Base-by-base conservation (phyloP, 2,113 vertebrate genomes). In the Dermatemys mawii region DNA sequence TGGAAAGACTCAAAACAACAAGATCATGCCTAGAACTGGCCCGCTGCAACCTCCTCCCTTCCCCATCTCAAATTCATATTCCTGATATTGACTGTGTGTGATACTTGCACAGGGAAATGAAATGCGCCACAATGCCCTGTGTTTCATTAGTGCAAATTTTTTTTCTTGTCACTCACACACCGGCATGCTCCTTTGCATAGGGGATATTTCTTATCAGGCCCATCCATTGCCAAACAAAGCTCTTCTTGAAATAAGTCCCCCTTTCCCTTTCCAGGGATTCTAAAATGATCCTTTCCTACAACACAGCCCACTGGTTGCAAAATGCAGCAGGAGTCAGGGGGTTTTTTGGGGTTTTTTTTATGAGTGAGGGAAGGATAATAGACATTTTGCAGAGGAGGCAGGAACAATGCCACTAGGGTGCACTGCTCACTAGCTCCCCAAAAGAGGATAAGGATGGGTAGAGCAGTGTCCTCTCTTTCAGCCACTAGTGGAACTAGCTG, bases 161-260 rank as follows among this genome's bases (percentile, higher is more conserved):
- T 22, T 8, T 13, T 87, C 91, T 87, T 81, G 19, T 57, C 19
- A 6, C 48, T 16, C 14, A 16, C 6, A 21, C 17, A 55, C 2
- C 86, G 55, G 55, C 6, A 49, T 13, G 73, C 1, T 50, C 19
- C 8, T 86, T 84, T 86, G 1, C 2, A 19, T 26, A 76, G 9
- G 35, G 67, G 1, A 2, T 32, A n/a, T 82, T 88, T 86, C 92
- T 53, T 82, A 79, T 22, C 78, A 94, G 92, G 60, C 67, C 12
- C 5, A 35, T 4, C 3, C 49, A 73, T 2, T 3, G 4, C 1
- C 51, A 51, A 80, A 51, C 4, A 32, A 11, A 29, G 27, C 11
- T n/a, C 21, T 35, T 22, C 50, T 22, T 3, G 13, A 5, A 73
- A 41, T 38, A 4, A 46, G 76, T 80, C 0, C 0, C 0, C n/a